Evolutionary conservation across 2,113 vertebrate species (phyloP).

Genomic region (Panthera uncia): DNA sequence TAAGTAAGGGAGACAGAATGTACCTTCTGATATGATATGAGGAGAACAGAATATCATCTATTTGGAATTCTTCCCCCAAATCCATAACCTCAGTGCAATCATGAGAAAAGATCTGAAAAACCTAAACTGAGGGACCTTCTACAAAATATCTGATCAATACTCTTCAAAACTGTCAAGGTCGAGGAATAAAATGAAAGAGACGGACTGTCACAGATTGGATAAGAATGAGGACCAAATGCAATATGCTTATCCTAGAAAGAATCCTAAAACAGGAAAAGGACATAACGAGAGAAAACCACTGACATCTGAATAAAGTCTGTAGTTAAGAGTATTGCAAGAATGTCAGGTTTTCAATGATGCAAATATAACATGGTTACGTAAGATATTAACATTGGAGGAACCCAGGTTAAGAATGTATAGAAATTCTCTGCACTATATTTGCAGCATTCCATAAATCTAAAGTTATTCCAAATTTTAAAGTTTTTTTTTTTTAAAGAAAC

Average conservation of each 20-base stretch:
- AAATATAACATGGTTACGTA: background rate
- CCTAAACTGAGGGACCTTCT: background rate
- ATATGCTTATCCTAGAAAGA: no score
- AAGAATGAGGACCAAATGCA: background rate
- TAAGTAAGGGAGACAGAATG: rapidly evolving
- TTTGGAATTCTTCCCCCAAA: background rate
- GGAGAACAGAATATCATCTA: background rate
- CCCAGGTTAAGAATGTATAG: background rate
- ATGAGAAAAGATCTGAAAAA: background rate
- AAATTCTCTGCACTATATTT: background rate
- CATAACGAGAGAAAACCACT: no score
- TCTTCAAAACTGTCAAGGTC: background rate
- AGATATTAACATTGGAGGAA: background rate
- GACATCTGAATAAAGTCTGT: background rate
- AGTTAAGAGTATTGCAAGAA: background rate
- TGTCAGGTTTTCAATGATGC: background rate
- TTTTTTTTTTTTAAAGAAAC: background rate
- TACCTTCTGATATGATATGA: background rate
- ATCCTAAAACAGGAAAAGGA: background rate
- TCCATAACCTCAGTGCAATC: background rate
- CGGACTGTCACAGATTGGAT: background rate
- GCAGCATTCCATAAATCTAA: background rate
- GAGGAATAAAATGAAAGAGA: background rate
- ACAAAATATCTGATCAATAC: background rate
- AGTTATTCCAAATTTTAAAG: background rate